Evolutionary conservation across 2,888 invertebrate genomes (phyloP).

Genomic region (Amphipyra berbera): DNA sequence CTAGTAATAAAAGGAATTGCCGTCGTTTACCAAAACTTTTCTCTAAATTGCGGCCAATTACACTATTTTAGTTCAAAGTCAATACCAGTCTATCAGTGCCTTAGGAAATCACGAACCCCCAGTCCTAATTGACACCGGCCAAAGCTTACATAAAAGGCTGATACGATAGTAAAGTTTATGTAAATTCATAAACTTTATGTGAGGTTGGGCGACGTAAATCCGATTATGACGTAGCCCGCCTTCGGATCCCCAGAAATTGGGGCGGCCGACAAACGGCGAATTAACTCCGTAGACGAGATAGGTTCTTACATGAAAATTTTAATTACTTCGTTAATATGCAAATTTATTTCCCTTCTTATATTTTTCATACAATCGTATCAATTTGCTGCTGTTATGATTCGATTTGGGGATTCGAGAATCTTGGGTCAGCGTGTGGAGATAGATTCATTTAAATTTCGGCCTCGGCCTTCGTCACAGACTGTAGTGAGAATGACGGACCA

Average conservation of each 20-base stretch:
- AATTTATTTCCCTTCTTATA: slow-evolving; percentile 64
- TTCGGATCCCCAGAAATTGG: slow-evolving; percentile 64
- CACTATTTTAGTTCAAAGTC: too few species aligned
- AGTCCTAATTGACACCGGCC: slow-evolving; percentile 45
- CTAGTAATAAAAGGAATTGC: too few species aligned
- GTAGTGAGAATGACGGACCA: too few species aligned
- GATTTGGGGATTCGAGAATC: slow-evolving; percentile 21
- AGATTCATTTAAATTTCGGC: slow-evolving; percentile 15
- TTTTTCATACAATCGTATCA: slow-evolving; percentile 54
- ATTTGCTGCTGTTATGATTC: slow-evolving; percentile 46
- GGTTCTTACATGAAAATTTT: slow-evolving; percentile 63
- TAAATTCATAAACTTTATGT: slow-evolving; percentile 76
- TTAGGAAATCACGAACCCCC: slow-evolving; percentile 33
- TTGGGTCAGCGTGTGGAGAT: slow-evolving; percentile 17
- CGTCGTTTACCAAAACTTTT: too few species aligned
- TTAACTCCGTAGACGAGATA: slow-evolving; percentile 63
- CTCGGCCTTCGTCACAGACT: background rate
- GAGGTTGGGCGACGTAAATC: slow-evolving; percentile 69
- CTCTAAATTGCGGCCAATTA: too few species aligned
- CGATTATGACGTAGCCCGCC: slow-evolving; percentile 69
- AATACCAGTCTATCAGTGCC: background rate
- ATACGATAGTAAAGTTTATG: slow-evolving; percentile 72
- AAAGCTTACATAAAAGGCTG: slow-evolving; percentile 54
- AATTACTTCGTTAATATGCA: slow-evolving; percentile 68
- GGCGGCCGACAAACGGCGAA: slow-evolving; percentile 60